phyloP scores from a whole-genome alignment of 2,888 invertebrate genomes.

The Parnassius apollo region DNA sequence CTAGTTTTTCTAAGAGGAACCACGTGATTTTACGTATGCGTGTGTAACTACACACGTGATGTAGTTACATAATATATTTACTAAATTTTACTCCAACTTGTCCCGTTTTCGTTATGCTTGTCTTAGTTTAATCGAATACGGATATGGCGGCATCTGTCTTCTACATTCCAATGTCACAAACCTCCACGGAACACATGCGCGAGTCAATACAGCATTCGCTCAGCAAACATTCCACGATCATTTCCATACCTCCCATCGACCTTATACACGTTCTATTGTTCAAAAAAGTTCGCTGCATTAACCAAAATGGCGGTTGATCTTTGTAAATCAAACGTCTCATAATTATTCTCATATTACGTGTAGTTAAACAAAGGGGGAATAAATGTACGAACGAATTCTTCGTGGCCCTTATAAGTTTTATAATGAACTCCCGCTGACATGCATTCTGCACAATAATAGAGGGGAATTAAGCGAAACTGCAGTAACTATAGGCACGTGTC shows the following conservation, averaged over 20 bases:
- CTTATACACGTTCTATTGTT: conserved; percentile 28
- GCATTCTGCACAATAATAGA: conserved; percentile 9
- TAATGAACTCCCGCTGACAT: conserved; percentile 14
- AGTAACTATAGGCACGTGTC: conserved; percentile 7
- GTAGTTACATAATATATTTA: too few species aligned
- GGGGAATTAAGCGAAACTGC: conserved; percentile 8
- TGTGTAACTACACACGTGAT: too few species aligned
- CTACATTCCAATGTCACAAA: conserved; percentile 39
- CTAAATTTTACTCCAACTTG: too few species aligned
- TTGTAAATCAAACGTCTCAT: conserved; percentile 15
- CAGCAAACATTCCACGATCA: conserved; percentile 18
- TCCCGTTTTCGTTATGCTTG: background rate
- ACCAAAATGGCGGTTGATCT: conserved; percentile 21
- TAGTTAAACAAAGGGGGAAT: conserved; percentile 7
- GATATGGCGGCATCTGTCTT: conserved; percentile 16
- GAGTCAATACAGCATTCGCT: conserved; percentile 18
- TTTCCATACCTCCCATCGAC: conserved; percentile 25
- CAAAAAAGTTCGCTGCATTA: conserved; percentile 26
- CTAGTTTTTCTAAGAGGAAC: too few species aligned
- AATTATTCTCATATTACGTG: conserved; percentile 23
- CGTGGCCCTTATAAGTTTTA: conserved; percentile 6
- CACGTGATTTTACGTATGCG: too few species aligned
- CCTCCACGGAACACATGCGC: conserved; percentile 26
- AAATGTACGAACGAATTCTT: conserved; percentile 17
- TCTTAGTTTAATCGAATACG: background rate